Base-by-base conservation (phyloP, 2,113 vertebrate genomes). In the Abramis brama region DNA sequence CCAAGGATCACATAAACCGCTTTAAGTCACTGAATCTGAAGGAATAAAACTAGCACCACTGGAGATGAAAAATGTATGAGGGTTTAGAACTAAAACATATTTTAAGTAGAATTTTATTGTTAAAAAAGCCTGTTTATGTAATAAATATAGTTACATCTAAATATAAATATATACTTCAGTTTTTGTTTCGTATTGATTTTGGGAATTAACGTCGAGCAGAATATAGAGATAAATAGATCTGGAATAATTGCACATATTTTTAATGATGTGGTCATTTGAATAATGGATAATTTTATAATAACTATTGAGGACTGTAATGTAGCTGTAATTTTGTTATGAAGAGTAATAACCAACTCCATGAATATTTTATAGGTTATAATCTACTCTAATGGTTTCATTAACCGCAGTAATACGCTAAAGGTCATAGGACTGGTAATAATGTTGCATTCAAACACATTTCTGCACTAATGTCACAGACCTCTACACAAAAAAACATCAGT, bases 321-420 rank as follows among this genome's bases (percentile, higher is more conserved):
- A 17, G 33, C 12, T 79, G 55, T 60, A 62, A 79, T 39, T 79
- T 25, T 79, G 52, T 79, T 79, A 79, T 60, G 77, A 79, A 39
- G 55, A 23, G 77, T 27, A 43, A 79, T 73, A 57, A 73, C 66
- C 73, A 39, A 71, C 33, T 73, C 33, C 30, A 83, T 83, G 68
- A 83, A 73, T 83, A 36, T 83, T 73, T 83, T 39, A 83, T 59
- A 68, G 27, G 19, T 57, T 70, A 89, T 89, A 89, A 88, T 88
- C 89, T 84, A 66, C 47, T 82, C 25, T 73, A 73, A 83, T 83
- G 81, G 66, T 55, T 83, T 83, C 47, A 83, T 83, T 73, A 83
- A 39, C 50, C 8, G 81, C 50, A 87, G 84, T 57, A 74, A 90
- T 89, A 88, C 43, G 78, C 87, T 83, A 90, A 89, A 86, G 79